phyloP scores from a whole-genome alignment of 2,888 invertebrate genomes.

The Stramonita haemastoma region DNA sequence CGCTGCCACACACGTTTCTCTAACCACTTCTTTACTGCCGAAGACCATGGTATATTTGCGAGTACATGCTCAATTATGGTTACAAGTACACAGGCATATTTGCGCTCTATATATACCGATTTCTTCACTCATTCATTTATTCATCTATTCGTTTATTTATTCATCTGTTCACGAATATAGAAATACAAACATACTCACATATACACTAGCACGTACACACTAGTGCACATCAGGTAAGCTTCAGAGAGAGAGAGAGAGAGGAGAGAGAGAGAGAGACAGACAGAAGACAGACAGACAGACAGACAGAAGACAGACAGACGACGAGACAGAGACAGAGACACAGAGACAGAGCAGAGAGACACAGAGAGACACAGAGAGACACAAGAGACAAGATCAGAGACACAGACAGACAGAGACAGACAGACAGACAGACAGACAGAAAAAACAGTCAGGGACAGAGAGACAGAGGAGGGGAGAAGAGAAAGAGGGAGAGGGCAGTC shows the following conservation, averaged over 20 bases:
- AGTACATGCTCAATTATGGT: too few relatives aligned
- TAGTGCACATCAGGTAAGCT: too few relatives aligned
- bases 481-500: not conserved
- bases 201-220: too few relatives aligned
- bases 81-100: too few relatives aligned
- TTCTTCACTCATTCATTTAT: too few relatives aligned
- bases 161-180: too few relatives aligned
- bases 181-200: too few relatives aligned
- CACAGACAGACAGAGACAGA: not conserved
- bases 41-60: too few relatives aligned
- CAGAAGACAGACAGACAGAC: not conserved
- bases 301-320: not conserved
- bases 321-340: not conserved
- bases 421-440: not conserved
- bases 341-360: not conserved
- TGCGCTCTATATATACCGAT: too few relatives aligned
- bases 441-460: not conserved
- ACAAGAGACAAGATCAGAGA: not conserved
- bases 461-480: not conserved
- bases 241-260: not conserved
- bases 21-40: too few relatives aligned
- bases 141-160: too few relatives aligned
- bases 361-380: not conserved
- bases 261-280: constrained; percentile 5
- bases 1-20: too few relatives aligned